Evolutionary conservation across 1,140 invertebrate species (phyloP).

Genomic region (Pseudomyrmex cubaensis): DNA sequence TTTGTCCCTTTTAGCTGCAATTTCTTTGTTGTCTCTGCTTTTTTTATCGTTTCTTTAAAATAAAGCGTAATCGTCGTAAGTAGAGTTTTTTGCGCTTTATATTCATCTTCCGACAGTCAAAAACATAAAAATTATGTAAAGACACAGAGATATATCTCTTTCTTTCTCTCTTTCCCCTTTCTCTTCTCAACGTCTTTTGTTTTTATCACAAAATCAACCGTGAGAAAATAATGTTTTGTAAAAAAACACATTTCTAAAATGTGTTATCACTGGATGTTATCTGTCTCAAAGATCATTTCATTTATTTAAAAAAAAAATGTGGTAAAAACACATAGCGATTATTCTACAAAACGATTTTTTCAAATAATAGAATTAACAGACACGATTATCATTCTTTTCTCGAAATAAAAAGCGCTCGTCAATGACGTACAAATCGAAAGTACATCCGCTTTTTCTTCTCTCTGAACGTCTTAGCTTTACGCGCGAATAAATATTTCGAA

Average conservation of each 20-base stretch:
- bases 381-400: neutral
- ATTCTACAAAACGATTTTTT: neutral
- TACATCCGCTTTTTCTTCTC: constrained; percentile 11
- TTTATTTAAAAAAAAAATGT: neutral
- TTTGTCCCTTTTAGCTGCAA: neutral
- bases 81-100: no score
- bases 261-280: constrained; percentile 32
- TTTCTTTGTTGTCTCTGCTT: neutral
- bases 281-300: constrained; percentile 8
- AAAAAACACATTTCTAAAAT: constrained; percentile 29
- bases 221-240: constrained; percentile 15
- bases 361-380: neutral
- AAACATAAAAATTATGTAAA: no score
- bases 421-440: neutral
- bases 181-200: constrained; percentile 3
- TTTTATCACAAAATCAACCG: neutral
- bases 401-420: neutral
- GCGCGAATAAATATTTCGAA: constrained; percentile 49
- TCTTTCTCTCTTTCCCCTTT: no score
- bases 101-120: no score
- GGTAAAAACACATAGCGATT: neutral
- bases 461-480: constrained; percentile 1
- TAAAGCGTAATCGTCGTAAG: no score
- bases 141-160: no score
- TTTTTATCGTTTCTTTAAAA: no score